Conservation (phyloP, 2,113 vertebrate species). For the Lamprotornis superbus region DNA sequence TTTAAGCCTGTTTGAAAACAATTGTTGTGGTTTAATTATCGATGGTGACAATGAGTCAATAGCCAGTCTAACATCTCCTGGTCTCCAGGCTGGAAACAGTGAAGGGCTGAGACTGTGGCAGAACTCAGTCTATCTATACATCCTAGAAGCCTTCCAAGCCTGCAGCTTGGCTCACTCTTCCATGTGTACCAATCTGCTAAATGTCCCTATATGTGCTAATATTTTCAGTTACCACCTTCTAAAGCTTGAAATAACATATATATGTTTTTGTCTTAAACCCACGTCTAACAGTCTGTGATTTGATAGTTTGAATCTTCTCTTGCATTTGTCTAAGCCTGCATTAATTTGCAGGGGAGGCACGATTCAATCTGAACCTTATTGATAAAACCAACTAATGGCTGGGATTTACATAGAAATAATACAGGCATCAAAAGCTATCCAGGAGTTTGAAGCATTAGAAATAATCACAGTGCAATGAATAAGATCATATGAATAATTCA, state of each 20-base stretch:
- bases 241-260: conserved; percentile 7
- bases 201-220: not conserved
- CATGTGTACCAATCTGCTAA: not conserved
- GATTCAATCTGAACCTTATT: conserved; percentile 57
- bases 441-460: conserved; percentile 55
- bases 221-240: conserved; percentile 4
- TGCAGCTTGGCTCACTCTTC: not conserved
- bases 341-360: conserved; percentile 28
- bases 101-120: not conserved
- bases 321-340: not conserved
- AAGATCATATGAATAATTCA: conserved; percentile 62
- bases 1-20: not conserved
- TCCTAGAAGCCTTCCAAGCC: not conserved
- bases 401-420: conserved; percentile 66
- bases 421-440: conserved; percentile 54
- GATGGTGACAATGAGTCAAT: not conserved
- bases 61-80: not conserved
- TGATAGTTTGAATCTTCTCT: conserved; percentile 1
- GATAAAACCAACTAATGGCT: conserved; percentile 56
- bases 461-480: conserved; percentile 49
- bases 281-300: not conserved
- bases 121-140: not conserved
- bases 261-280: conserved; percentile 19
- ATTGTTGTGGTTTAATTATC: not conserved
- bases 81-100: not conserved